A percentile compares a stretch with the other conserved stretches of the same genome.
Conservation (phyloP, 2,888 invertebrate genomes). For the Tinea trinotella region DNA sequence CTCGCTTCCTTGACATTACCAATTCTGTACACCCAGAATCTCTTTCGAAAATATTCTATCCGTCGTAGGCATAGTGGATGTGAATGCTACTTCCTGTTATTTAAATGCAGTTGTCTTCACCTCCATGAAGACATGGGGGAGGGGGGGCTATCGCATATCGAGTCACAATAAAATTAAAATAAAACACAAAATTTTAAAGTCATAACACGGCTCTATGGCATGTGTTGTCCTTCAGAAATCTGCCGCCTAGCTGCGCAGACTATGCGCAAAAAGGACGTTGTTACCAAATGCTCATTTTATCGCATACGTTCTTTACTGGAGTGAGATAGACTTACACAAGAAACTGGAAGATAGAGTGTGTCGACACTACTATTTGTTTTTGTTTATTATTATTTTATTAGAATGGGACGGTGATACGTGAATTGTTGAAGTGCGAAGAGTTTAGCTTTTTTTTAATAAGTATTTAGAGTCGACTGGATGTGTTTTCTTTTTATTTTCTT, state of each 20-base stretch:
- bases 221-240: slow-evolving; percentile 47
- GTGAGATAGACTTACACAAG: slow-evolving; percentile 30
- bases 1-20: no score
- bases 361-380: slow-evolving; percentile 45
- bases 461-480: slow-evolving; percentile 10
- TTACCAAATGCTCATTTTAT: slow-evolving; percentile 54
- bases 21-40: no score
- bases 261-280: slow-evolving; percentile 68
- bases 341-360: slow-evolving; percentile 23
- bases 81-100: no score
- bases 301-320: slow-evolving; percentile 58
- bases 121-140: no score
- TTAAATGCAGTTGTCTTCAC: no score
- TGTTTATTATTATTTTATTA: slow-evolving; percentile 42
- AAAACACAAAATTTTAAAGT: not conserved
- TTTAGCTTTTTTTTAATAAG: slow-evolving; percentile 13
- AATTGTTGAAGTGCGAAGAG: slow-evolving; percentile 19
- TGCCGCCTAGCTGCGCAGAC: slow-evolving; percentile 69
- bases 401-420: slow-evolving; percentile 34
- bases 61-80: no score
- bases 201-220: slow-evolving; percentile 31
- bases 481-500: not conserved
- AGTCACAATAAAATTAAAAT: no score
- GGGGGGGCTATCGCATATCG: not conserved
- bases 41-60: no score